A percentile compares a stretch with the other conserved stretches of the same genome.
phyloP scores from a whole-genome alignment of 2,797 vertebrate genomes.

The Chiloscyllium punctatum region DNA sequence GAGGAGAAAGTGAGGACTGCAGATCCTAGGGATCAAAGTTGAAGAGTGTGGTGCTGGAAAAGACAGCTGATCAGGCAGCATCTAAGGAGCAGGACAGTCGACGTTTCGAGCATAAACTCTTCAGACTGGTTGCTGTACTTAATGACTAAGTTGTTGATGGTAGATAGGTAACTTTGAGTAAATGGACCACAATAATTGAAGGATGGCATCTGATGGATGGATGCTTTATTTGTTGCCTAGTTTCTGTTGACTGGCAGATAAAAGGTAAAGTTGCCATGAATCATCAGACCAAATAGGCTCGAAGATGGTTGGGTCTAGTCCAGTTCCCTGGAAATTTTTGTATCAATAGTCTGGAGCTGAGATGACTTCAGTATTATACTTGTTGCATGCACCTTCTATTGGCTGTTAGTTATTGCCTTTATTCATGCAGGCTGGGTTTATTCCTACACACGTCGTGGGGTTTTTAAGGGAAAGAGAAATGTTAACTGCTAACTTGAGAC shows the following conservation, averaged over 20 bases:
- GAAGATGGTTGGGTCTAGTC: neutral
- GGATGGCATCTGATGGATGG: neutral
- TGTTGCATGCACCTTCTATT: neutral
- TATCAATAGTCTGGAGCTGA: neutral
- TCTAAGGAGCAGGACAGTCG: too few species aligned
- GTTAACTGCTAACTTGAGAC: neutral
- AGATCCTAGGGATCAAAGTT: too few species aligned
- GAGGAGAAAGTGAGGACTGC: too few species aligned
- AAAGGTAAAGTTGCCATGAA: neutral
- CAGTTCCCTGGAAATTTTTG: neutral
- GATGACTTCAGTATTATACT: neutral
- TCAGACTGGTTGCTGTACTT: neutral
- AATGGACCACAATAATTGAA: neutral
- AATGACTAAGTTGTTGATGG: neutral
- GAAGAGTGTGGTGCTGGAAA: too few species aligned
- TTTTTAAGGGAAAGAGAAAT: neutral
- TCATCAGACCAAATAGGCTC: too few species aligned
- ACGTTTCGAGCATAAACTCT: too few species aligned
- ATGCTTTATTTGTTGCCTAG: neutral
- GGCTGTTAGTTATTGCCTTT: neutral
- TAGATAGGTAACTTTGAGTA: neutral
- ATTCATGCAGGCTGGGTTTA: neutral
- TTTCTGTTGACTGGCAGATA: neutral
- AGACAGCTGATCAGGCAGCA: too few species aligned
- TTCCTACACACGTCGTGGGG: neutral